phyloP scores from a whole-genome alignment of 2,888 invertebrate genomes.

The Petrophora chlorosata region DNA sequence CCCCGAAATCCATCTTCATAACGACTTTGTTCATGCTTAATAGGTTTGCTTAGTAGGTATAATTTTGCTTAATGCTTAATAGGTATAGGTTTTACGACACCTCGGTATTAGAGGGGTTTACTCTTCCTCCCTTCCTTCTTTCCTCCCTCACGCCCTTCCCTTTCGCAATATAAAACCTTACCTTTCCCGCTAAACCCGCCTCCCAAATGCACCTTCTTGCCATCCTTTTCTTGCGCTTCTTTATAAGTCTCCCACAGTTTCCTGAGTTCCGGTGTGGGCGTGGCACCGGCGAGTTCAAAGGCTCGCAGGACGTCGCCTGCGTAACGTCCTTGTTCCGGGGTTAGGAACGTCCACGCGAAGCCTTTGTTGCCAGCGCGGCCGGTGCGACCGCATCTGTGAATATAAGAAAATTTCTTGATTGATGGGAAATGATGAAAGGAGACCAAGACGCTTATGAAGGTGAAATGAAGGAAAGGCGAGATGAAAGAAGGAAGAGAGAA shows the following conservation, averaged over 20 bases:
- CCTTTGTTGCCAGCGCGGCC: slow-evolving; percentile 98
- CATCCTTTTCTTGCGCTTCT: slow-evolving; percentile 94
- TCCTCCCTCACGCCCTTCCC: no score
- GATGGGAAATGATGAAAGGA: neutral
- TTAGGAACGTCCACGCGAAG: slow-evolving; percentile 98
- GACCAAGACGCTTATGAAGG: neutral
- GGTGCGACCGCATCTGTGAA: slow-evolving; percentile 89
- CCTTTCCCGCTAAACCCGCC: slow-evolving; percentile 98
- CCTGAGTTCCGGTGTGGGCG: slow-evolving; percentile 90
- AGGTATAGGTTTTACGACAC: no score
- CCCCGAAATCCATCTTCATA: no score
- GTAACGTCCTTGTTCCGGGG: slow-evolving; percentile 96
- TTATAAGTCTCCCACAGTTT: slow-evolving; percentile 95
- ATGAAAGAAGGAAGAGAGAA: no score
- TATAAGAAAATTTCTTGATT: neutral
- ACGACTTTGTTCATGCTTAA: no score
- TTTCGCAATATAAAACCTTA: slow-evolving; percentile 38
- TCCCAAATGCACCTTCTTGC: slow-evolving; percentile 95
- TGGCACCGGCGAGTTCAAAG: slow-evolving; percentile 91
- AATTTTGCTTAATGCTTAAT: no score
- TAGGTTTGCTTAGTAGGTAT: no score
- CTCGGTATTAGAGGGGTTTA: neutral
- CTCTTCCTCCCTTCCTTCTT: no score
- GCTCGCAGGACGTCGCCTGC: slow-evolving; percentile 97
- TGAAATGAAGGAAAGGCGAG: no score